Evolutionary conservation across 1,140 invertebrate species (phyloP).

Genomic region (Leptonema lineaticorne): DNA sequence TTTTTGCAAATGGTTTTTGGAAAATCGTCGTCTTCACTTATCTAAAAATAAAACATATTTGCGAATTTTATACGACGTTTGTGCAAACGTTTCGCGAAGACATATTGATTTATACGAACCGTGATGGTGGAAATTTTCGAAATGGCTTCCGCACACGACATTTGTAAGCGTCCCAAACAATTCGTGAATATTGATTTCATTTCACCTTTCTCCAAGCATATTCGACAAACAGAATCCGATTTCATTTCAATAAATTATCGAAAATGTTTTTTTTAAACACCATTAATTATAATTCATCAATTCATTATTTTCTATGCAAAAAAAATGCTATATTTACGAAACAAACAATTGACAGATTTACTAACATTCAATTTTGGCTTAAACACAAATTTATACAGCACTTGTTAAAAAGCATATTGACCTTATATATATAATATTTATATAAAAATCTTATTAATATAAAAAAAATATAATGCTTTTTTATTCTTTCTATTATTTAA

Average conservation of each 20-base stretch:
- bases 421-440: too few relatives aligned
- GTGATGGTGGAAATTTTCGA: constrained; percentile 19
- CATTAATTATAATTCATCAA: background rate
- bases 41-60: constrained; percentile 34
- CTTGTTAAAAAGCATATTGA: too few relatives aligned
- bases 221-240: constrained; percentile 26
- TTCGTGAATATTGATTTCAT: constrained; percentile 37
- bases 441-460: too few relatives aligned
- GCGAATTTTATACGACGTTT: background rate
- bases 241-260: constrained; percentile 18
- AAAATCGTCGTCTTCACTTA: constrained; percentile 40
- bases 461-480: too few relatives aligned
- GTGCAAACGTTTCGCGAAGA: background rate
- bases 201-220: constrained; percentile 32
- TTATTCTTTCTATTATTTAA: too few relatives aligned
- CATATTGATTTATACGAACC: constrained; percentile 11
- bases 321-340: too few relatives aligned
- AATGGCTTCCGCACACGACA: constrained; percentile 32
- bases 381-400: too few relatives aligned
- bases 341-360: too few relatives aligned
- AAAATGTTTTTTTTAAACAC: background rate
- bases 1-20: constrained; percentile 42
- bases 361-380: too few relatives aligned
- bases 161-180: constrained; percentile 26
- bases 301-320: too few relatives aligned